Evolutionary conservation across 2,113 vertebrate genomes (phyloP).

Genomic region (Notothenia rossii): DNA sequence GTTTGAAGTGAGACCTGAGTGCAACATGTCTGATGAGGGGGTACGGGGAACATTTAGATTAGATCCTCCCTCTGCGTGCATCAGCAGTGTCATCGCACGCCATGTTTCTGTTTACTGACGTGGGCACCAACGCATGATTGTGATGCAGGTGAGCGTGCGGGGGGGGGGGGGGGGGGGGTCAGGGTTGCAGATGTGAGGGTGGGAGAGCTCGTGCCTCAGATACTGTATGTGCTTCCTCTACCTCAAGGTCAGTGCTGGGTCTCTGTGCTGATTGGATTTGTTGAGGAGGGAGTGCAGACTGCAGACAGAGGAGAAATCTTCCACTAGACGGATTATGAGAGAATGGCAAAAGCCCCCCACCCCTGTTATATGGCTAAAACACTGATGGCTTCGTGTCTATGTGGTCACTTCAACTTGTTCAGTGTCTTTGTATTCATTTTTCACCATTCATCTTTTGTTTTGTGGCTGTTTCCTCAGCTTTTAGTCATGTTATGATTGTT

Average conservation of each 20-base stretch:
- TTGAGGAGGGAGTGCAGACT: constrained; percentile 55
- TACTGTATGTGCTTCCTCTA: constrained; percentile 60
- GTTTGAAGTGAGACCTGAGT: constrained; percentile 48
- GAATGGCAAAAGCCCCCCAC: constrained; percentile 3
- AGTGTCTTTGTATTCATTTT: background rate
- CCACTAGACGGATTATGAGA: constrained; percentile 35
- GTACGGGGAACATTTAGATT: constrained; percentile 35
- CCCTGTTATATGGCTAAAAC: too few species aligned
- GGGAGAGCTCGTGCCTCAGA: constrained; percentile 46
- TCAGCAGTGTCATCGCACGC: constrained; percentile 20
- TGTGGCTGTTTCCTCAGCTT: background rate
- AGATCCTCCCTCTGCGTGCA: constrained; percentile 20
- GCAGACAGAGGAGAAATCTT: constrained; percentile 61
- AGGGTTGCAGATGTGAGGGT: constrained; percentile 32
- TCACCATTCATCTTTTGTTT: too few species aligned
- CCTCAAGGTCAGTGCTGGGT: constrained; percentile 76
- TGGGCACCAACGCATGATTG: constrained; percentile 28
- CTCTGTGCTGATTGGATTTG: constrained; percentile 74
- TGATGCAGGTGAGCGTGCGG: constrained; percentile 42
- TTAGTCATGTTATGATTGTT: background rate
- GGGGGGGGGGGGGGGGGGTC: background rate
- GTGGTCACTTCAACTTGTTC: background rate
- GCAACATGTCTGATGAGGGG: constrained; percentile 30
- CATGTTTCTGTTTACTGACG: constrained; percentile 16
- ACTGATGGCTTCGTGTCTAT: background rate